These are phyloP conservation scores for Leptinotarsa rubiginosa DNA, from an alignment of 2,888 invertebrate genomes.

Conservation along the genomic window DNA sequence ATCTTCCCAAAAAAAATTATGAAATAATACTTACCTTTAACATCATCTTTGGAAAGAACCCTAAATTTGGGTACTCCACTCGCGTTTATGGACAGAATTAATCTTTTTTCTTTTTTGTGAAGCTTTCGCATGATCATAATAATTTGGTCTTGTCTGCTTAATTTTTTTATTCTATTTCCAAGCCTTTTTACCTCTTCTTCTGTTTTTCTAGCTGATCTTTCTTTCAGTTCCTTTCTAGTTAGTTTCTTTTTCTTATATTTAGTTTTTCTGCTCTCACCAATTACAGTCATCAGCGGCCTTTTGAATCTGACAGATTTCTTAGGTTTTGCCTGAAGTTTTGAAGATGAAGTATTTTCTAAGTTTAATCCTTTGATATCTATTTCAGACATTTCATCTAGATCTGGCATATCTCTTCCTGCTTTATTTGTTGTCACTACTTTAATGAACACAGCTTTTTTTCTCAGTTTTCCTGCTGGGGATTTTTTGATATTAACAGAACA, in stretches of 20 bases:
- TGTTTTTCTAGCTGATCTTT: conserved; percentile 10
- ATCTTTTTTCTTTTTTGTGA: conserved; percentile 36
- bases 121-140: conserved; percentile 36
- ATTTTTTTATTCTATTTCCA: conserved; percentile 34
- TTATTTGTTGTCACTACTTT: conserved; percentile 27
- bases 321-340: conserved; percentile 1
- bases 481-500: background rate
- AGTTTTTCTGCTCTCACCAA: background rate
- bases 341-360: background rate
- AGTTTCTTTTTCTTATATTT: conserved; percentile 25
- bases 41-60: conserved; percentile 31
- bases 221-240: conserved; percentile 21
- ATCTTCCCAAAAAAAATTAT: background rate
- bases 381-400: conserved; percentile 21
- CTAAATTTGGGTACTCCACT: conserved; percentile 36
- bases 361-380: background rate
- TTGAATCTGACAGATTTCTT: conserved; percentile 24
- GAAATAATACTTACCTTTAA: conserved; percentile 30
- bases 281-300: background rate
- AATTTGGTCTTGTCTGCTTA: conserved; percentile 35
- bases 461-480: background rate
- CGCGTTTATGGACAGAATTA: conserved; percentile 31
- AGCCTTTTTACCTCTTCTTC: conserved; percentile 28
- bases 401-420: conserved; percentile 31
- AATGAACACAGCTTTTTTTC: conserved; percentile 27